Base-by-base conservation (phyloP, 2,888 invertebrate species). In the Drosophila prostipennis region DNA sequence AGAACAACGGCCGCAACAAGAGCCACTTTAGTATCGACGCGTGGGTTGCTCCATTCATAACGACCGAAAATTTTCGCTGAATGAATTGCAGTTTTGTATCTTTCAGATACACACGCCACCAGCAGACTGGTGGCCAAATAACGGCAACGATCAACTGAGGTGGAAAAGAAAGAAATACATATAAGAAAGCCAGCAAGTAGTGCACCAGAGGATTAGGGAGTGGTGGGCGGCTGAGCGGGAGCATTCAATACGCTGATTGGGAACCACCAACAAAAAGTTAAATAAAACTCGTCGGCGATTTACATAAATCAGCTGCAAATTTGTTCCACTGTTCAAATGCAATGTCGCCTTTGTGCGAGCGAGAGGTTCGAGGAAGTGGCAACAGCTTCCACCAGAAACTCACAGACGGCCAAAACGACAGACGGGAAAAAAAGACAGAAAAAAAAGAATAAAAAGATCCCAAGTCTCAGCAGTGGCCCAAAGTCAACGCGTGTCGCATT, bases 301-400 rank as follows among this genome's bases (percentile, higher is more conserved):
- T 82, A 88, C 82, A 82, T 82, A 88, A 88, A 88, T 82, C 82
- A 82, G 82, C 78, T 88, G 89, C 82, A 82, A 82, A 82, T 82
- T 82, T 82, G 89, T 82, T 82, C 82, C 82, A 82, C 82, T 82
- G 82, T 82, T 89, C 89, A 88, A 81, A 88, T 81, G 88, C 81
- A 88, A 49, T 86, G 87, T 88, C 77, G 76, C 77, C 61, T 52
- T 57, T 60, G 81, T 61, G 87, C 72, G 84, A 82, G 84, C 76
- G 82, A 82, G 89, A 82, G 89, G 51, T 82, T 57, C 82, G 82
- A 82, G 82, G 82, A 82, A 82, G 82, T 88, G 69, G 68, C 71
- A 74, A 73, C 81, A 88, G 87, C 89, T 86, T 83, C 87, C 80
- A 74, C 81, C 78, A 80, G 65, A 59, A 40, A 63, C 53, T 56